These are phyloP conservation scores for Drosophila birchii DNA, from an alignment of 2,888 invertebrate species.

Conservation along the genomic window DNA sequence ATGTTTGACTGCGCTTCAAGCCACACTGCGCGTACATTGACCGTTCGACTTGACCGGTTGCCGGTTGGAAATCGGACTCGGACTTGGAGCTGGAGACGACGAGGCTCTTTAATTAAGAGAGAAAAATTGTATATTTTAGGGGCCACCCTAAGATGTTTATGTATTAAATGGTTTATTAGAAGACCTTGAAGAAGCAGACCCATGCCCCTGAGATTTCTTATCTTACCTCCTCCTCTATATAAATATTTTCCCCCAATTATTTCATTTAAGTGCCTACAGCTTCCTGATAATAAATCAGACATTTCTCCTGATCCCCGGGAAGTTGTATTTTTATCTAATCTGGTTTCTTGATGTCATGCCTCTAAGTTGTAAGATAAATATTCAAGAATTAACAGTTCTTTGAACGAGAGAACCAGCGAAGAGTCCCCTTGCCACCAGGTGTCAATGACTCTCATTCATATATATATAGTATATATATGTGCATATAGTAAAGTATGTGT, in stretches of 20 bases:
- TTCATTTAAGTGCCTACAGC: conserved; percentile 1
- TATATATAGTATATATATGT: background rate
- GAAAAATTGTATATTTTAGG: background rate
- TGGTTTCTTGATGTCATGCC: conserved; percentile 31
- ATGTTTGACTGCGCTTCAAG: conserved; percentile 61
- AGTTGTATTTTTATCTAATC: conserved; percentile 41
- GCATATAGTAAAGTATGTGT: background rate
- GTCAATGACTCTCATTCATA: conserved; percentile 32
- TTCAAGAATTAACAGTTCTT: conserved; percentile 26
- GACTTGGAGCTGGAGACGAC: conserved; percentile 3
- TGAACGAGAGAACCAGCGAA: conserved; percentile 1
- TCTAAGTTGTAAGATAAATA: conserved; percentile 28
- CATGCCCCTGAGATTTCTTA: background rate
- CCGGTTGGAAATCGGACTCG: conserved; percentile 57
- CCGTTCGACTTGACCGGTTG: conserved; percentile 79
- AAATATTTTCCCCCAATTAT: background rate
- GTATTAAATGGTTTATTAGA: background rate
- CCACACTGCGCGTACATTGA: conserved; percentile 78
- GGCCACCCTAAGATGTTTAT: background rate
- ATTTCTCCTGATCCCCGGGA: conserved; percentile 23
- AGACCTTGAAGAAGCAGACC: background rate
- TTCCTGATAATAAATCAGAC: conserved; percentile 26
- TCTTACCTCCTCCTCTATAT: background rate
- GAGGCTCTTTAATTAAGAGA: conserved; percentile 27
- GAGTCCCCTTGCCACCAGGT: conserved; percentile 6